Conservation (phyloP, 2,888 invertebrate species). For the Pyrrhosoma nymphula region DNA sequence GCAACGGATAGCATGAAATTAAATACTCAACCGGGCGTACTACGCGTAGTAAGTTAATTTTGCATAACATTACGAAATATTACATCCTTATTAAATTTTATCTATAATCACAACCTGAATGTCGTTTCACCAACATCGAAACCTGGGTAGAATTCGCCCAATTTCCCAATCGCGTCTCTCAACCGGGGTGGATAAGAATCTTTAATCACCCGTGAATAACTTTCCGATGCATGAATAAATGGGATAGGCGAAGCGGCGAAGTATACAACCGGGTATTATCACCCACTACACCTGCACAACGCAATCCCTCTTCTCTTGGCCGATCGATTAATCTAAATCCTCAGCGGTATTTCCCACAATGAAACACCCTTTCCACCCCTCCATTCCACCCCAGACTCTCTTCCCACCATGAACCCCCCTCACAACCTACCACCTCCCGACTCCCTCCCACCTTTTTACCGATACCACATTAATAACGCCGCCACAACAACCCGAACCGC, state of each 20-base stretch:
- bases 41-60: no score
- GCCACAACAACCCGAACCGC: constrained; percentile 11
- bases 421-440: not conserved
- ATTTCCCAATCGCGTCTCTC: not conserved
- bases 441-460: constrained; percentile 12
- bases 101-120: no score
- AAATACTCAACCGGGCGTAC: no score
- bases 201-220: not conserved
- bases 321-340: constrained; percentile 60
- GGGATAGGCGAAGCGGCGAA: not conserved
- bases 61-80: no score
- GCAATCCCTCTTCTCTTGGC: not conserved
- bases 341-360: constrained; percentile 53
- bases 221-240: not conserved
- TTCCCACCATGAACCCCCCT: no score
- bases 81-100: no score
- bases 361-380: not conserved
- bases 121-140: not conserved
- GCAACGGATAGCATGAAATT: no score
- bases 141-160: not conserved
- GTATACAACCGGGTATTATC: constrained; percentile 30
- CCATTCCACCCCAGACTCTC: not conserved
- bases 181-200: not conserved
- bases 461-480: constrained; percentile 53
- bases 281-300: constrained; percentile 41